Conservation (phyloP, 2,113 vertebrate genomes). For the Hippocampus zosterae region DNA sequence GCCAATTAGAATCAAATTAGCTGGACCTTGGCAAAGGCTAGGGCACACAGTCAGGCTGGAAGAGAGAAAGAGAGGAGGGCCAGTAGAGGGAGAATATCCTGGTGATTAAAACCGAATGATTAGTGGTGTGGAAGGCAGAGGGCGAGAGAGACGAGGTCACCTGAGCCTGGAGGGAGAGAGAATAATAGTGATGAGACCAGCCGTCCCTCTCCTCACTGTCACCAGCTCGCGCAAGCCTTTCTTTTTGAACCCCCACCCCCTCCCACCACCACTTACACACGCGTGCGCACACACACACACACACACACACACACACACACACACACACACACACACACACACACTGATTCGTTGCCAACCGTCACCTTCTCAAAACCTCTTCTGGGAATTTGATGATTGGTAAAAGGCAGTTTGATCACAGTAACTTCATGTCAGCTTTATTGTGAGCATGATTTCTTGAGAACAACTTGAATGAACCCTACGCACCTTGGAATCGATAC, state of each 20-base stretch:
- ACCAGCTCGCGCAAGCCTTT: conserved; percentile 19
- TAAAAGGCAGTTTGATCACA: background rate
- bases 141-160: conserved; percentile 65
- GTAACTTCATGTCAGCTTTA: background rate
- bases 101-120: conserved; percentile 79
- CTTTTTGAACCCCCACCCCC: conserved; percentile 13
- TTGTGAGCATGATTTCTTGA: background rate
- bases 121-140: conserved; percentile 63
- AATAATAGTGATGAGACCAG: conserved; percentile 73
- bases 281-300: background rate
- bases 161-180: conserved; percentile 62
- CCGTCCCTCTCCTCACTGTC: conserved; percentile 43
- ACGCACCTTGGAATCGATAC: background rate
- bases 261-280: background rate
- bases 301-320: background rate
- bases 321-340: background rate
- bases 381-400: background rate
- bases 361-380: conserved; percentile 1
- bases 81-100: conserved; percentile 60
- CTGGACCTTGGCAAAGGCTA: conserved; percentile 77
- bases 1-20: conserved; percentile 78
- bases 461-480: background rate
- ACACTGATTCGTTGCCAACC: too few species aligned
- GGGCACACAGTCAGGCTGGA: conserved; percentile 64
- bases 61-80: conserved; percentile 33